Percentiles rank a stretch among this genome's conserved stretches.
Evolutionary conservation across 2,888 invertebrate species (phyloP).

Genomic region (Chrysodeixis includens): DNA sequence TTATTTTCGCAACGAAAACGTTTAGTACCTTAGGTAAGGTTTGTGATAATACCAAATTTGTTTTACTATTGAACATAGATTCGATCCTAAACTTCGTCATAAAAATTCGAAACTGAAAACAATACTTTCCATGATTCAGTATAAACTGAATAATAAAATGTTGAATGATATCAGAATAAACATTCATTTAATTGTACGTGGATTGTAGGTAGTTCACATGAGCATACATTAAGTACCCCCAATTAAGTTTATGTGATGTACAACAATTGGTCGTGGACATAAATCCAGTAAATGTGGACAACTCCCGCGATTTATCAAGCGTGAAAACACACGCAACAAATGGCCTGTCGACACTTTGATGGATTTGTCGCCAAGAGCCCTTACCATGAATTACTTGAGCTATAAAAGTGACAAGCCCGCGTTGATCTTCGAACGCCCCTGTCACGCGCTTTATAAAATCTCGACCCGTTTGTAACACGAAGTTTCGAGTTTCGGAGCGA

Average conservation of each 20-base stretch:
- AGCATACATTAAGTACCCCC: constrained; percentile 56
- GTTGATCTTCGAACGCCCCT: constrained; percentile 64
- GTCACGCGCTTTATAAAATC: constrained; percentile 63
- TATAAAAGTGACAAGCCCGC: constrained; percentile 72
- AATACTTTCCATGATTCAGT: neutral
- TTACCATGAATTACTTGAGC: constrained; percentile 77
- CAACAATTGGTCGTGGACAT: constrained; percentile 76
- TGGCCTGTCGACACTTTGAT: constrained; percentile 87
- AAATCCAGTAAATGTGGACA: constrained; percentile 86
- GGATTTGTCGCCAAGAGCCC: constrained; percentile 86
- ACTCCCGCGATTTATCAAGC: constrained; percentile 86
- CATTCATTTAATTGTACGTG: constrained; percentile 25
- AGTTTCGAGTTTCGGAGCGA: constrained; percentile 57
- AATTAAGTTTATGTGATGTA: constrained; percentile 78
- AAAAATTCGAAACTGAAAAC: constrained; percentile 24
- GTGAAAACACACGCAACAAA: constrained; percentile 87
- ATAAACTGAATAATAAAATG: too few species aligned
- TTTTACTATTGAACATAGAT: constrained; percentile 68
- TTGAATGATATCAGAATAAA: neutral
- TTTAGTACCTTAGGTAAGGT: constrained; percentile 30
- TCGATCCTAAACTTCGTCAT: constrained; percentile 66
- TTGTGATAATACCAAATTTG: constrained; percentile 46
- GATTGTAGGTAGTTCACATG: constrained; percentile 13
- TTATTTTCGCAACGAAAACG: constrained; percentile 60
- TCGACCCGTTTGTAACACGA: constrained; percentile 46